Evolutionary conservation across 2,797 vertebrate genomes (phyloP).

Genomic region (Myiotriccus ornatus): DNA sequence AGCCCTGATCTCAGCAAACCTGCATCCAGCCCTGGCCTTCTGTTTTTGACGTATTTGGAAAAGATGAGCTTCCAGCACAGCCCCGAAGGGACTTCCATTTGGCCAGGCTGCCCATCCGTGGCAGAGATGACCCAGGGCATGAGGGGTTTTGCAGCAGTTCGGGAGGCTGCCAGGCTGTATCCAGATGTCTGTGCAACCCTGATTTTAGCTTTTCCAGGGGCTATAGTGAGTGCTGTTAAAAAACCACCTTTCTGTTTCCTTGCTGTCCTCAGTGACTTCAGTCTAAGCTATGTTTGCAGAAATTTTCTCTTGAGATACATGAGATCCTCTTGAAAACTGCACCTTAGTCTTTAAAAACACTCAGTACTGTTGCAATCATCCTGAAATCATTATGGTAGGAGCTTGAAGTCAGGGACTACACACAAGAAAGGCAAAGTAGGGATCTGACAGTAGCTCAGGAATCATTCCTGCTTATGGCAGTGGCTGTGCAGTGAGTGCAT

Average conservation of each 20-base stretch:
- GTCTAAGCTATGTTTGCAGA: background rate
- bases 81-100: conserved; percentile 53
- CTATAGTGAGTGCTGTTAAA: background rate
- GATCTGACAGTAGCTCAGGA: accelerated
- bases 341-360: background rate
- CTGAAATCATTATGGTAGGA: background rate
- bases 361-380: background rate
- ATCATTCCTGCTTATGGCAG: background rate
- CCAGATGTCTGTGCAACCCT: background rate
- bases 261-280: background rate
- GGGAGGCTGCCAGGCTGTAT: background rate
- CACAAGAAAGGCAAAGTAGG: background rate
- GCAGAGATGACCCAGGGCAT: background rate
- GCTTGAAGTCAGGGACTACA: background rate
- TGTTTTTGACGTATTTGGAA: conserved; percentile 87
- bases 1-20: conserved; percentile 86
- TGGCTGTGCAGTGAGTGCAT: background rate
- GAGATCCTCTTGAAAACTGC: background rate
- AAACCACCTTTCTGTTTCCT: background rate
- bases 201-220: background rate
- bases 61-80: conserved; percentile 62
- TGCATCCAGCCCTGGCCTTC: conserved; percentile 69
- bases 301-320: background rate
- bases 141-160: background rate
- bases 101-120: background rate